Conservation (phyloP, 2,113 vertebrate genomes). For the Oreochromis spilurus region DNA sequence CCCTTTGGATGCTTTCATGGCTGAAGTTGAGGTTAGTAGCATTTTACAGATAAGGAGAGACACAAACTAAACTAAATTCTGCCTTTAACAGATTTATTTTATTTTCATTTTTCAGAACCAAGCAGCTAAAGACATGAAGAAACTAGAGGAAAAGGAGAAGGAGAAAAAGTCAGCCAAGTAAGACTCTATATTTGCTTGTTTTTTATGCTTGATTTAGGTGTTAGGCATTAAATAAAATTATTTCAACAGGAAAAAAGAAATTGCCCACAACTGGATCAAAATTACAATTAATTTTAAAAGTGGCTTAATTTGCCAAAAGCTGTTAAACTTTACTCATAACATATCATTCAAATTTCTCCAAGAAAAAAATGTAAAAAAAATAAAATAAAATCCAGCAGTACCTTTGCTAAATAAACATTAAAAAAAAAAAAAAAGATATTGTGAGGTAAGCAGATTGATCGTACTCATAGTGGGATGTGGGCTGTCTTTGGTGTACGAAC, state of each 20-base stretch:
- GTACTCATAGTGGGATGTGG: conserved; percentile 49
- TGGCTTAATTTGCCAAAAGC: neutral
- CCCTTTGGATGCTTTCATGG: conserved; percentile 97
- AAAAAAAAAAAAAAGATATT: neutral
- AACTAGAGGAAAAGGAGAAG: conserved; percentile 94
- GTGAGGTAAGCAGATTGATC: conserved; percentile 20
- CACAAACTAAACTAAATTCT: neutral
- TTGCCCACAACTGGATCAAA: neutral
- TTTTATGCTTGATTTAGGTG: neutral
- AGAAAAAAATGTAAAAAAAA: neutral
- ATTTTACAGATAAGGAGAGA: neutral
- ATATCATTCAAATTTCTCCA: neutral
- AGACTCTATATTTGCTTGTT: conserved; percentile 52
- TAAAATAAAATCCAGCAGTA: neutral
- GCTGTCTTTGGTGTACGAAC: conserved; percentile 87
- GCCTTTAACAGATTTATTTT: neutral
- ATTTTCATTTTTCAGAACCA: conserved; percentile 75
- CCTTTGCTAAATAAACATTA: neutral
- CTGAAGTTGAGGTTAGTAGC: conserved; percentile 89
- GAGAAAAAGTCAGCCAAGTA: conserved; percentile 94
- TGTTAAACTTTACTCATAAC: neutral
- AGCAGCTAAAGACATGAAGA: conserved; percentile 96
- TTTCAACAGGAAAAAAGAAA: neutral
- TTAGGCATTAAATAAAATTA: neutral
- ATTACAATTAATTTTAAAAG: neutral